A percentile compares a stretch with the other conserved stretches of the same genome.
Conservation (phyloP, 1,140 invertebrate species). For the Argopecten irradians region DNA sequence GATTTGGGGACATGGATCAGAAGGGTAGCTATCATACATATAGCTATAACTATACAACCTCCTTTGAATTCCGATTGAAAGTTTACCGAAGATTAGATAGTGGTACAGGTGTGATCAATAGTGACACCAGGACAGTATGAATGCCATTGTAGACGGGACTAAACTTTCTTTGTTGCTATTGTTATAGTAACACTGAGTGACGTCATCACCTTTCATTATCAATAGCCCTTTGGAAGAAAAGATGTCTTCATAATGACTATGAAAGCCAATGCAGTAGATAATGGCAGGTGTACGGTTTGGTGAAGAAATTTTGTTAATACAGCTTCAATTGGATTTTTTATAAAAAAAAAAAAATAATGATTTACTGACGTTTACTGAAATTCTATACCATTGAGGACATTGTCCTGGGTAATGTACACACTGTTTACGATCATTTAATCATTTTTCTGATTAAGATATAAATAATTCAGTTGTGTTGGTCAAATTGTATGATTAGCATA, state of each 20-base stretch:
- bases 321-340: not conserved
- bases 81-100: not conserved
- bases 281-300: not conserved
- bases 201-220: not conserved
- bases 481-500: not conserved
- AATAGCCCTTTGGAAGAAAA: not conserved
- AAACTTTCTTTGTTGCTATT: not conserved
- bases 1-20: not conserved
- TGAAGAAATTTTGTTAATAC: too few relatives aligned
- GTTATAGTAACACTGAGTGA: not conserved
- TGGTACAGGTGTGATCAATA: not conserved
- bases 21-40: not conserved
- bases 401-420: not conserved
- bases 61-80: not conserved
- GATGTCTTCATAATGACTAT: not conserved
- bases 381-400: not conserved
- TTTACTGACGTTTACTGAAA: not conserved
- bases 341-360: not conserved
- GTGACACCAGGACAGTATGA: not conserved
- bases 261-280: not conserved
- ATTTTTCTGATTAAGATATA: not conserved
- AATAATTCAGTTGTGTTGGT: not conserved
- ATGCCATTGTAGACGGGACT: not conserved
- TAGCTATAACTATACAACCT: not conserved
- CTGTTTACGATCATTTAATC: not conserved